Base-by-base conservation (phyloP, 2,797 vertebrate species). In the Dendrocincla fuliginosa region DNA sequence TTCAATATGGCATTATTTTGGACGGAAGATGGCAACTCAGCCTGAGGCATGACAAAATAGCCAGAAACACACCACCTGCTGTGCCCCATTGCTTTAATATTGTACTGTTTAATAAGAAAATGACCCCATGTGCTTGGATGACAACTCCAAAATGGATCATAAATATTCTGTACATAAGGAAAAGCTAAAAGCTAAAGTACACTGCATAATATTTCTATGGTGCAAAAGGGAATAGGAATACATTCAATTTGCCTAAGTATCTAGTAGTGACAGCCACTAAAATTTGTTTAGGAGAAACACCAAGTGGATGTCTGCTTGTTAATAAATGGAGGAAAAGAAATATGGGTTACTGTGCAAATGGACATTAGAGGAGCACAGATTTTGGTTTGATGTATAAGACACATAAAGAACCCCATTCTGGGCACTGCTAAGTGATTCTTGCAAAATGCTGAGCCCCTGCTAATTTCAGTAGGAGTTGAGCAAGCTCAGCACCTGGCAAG, bases 171-270 rank as follows among this genome's bases (percentile, higher is more conserved):
- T 79, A 74, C 46, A n/a, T 73, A 90, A 95, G 91, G 80, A 91
- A 95, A 96, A 93, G 88, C 84, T 95, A 94, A 96, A 95, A 95
- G 92, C 93, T 96, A 89, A 96, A 96, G 89, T 95, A 95, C 74
- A 60, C 74, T 89, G 74, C 68, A 77, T 91, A 95, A 96, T 94
- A 94, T 79, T 88, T 74, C 83, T 87, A 49, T 64, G 46, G 91
- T 88, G 63, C 85, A 89, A 91, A 95, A 94, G 87, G 85, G 93
- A 94, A 90, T 88, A 90, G 67, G 67, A 95, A 97, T 88, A 80
- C 68, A 95, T 96, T 93, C 95, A 95, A 95, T 97, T 96, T 95
- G 67, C 94, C 80, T 95, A 93, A 97, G 95, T 95, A 96, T 95
- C 87, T 95, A 60, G 52, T 78, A 93, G 89, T 96, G 96, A 94